phyloP scores from a whole-genome alignment of 2,797 vertebrate species.

The Diplodus sargus region DNA sequence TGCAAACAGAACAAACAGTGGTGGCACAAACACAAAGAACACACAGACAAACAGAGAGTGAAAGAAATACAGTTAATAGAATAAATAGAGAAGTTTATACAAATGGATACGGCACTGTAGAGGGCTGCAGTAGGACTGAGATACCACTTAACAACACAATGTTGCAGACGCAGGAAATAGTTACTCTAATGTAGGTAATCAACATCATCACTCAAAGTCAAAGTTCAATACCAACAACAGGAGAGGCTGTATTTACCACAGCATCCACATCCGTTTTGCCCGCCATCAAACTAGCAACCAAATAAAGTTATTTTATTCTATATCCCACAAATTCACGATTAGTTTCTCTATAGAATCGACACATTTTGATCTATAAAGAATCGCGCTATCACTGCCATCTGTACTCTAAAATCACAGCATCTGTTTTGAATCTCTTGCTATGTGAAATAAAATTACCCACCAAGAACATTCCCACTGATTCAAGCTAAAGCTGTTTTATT shows the following conservation, averaged over 20 bases:
- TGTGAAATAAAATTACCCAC: conserved; percentile 1
- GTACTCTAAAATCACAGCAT: neutral
- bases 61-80: neutral
- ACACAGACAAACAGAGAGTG: conserved; percentile 1
- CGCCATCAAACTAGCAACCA: neutral
- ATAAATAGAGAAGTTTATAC: neutral
- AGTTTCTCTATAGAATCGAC: neutral
- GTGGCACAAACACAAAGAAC: neutral
- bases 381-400: neutral
- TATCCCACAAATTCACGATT: neutral
- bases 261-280: neutral
- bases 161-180: neutral
- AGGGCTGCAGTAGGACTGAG: conserved; percentile 8
- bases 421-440: conserved; percentile 1
- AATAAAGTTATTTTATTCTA: neutral
- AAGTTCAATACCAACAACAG: neutral
- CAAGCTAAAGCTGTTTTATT: conserved; percentile 1
- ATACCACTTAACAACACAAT: neutral
- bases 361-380: neutral
- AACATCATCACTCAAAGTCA: neutral
- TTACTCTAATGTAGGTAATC: neutral
- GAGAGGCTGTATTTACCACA: neutral
- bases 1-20: conserved; percentile 20
- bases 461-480: neutral
- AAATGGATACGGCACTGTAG: neutral